Conservation (phyloP, 2,797 vertebrate genomes). For the Paramormyrops hopkinsi region DNA sequence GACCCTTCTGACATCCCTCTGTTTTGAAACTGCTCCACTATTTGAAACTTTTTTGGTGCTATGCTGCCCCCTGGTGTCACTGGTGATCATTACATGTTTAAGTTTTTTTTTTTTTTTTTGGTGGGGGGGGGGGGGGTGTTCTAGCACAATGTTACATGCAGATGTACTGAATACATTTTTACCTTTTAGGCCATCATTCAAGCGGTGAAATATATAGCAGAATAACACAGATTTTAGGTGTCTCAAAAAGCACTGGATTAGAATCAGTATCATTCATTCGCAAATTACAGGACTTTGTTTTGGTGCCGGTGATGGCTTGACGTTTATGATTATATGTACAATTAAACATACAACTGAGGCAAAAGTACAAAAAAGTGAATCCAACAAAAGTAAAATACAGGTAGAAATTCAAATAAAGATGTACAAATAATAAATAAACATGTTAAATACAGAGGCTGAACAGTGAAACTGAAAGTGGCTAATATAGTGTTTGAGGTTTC, state of each 20-base stretch:
- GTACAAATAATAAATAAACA: background rate
- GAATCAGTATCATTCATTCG: background rate
- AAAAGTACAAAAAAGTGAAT: background rate
- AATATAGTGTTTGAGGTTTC: background rate
- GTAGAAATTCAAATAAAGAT: background rate
- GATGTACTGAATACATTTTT: background rate
- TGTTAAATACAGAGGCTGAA: background rate
- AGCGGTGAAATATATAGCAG: background rate
- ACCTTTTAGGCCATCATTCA: background rate
- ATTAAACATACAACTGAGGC: background rate
- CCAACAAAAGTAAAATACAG: background rate
- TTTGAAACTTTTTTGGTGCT: conserved; percentile 16
- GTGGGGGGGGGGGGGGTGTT: too few relatives aligned
- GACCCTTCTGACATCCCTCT: background rate
- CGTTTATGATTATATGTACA: background rate
- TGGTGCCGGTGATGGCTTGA: background rate
- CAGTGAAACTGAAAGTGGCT: background rate
- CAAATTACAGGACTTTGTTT: background rate
- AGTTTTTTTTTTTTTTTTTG: background rate
- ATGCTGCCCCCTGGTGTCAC: conserved; percentile 28
- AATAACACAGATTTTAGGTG: background rate
- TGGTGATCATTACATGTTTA: conserved; percentile 5
- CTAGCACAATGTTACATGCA: background rate
- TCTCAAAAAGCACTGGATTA: background rate
- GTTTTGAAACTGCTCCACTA: background rate